phyloP scores from a whole-genome alignment of 53 echinoderm and acorn worm genomes.

The Glandiceps talaboti region DNA sequence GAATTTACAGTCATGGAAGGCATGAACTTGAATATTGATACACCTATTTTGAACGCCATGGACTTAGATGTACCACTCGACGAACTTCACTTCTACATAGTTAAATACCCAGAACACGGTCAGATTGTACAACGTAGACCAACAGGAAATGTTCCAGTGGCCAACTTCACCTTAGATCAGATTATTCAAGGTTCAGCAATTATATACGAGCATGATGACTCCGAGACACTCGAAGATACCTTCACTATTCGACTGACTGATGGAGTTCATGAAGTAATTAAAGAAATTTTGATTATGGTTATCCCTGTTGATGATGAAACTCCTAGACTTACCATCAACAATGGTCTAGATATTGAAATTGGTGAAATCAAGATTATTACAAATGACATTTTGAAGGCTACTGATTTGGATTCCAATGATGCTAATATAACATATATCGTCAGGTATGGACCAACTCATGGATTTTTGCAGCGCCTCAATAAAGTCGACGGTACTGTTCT shows the following conservation, averaged over 20 bases:
- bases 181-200: conserved; percentile 48
- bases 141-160: conserved; percentile 35
- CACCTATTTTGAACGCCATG: conserved; percentile 44
- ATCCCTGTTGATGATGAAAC: conserved; percentile 82
- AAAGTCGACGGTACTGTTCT: conserved; percentile 41
- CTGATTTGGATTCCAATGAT: conserved; percentile 91
- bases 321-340: conserved; percentile 80
- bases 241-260: conserved; percentile 81
- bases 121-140: conserved; percentile 41
- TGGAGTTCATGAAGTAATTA: conserved; percentile 86
- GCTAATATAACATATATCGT: conserved; percentile 81
- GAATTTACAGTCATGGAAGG: conserved; percentile 70
- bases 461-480: conserved; percentile 72
- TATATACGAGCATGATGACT: conserved; percentile 77
- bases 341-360: conserved; percentile 88
- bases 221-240: conserved; percentile 82
- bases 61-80: conserved; percentile 66
- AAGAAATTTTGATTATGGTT: conserved; percentile 47
- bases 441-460: conserved; percentile 52
- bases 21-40: conserved; percentile 44
- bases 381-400: conserved; percentile 77
- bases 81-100: conserved; percentile 78
- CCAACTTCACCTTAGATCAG: conserved; percentile 87
- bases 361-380: conserved; percentile 60
- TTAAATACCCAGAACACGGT: conserved; percentile 54